Evolutionary conservation across 2,113 vertebrate species (phyloP).

Genomic region (Paramormyrops kingsleyae): DNA sequence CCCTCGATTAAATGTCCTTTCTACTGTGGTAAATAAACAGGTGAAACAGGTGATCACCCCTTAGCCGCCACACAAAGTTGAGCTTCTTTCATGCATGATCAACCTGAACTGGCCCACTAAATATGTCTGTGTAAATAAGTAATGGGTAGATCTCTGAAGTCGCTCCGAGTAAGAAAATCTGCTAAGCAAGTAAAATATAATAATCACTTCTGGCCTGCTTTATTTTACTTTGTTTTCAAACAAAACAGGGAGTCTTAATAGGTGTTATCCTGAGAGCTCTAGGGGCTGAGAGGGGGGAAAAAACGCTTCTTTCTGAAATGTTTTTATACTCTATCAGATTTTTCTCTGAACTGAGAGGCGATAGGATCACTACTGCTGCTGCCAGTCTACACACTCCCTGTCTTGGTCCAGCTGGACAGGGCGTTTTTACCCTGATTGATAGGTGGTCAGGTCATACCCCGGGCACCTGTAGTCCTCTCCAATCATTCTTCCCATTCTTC

Average conservation of each 20-base stretch:
- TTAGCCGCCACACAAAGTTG: background rate
- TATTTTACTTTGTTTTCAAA: background rate
- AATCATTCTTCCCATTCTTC: background rate
- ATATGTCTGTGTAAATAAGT: background rate
- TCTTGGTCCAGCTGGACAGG: background rate
- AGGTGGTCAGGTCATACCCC: background rate
- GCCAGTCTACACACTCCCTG: constrained; percentile 10
- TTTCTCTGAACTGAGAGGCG: background rate
- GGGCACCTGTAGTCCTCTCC: background rate
- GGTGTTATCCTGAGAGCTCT: background rate
- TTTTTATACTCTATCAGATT: background rate
- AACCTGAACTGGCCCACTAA: background rate
- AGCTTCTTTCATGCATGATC: background rate
- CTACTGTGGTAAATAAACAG: background rate
- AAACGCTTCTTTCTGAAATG: background rate
- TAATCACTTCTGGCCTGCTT: background rate
- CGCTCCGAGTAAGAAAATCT: background rate
- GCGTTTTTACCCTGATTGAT: background rate
- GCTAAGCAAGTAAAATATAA: background rate
- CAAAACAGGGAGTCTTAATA: background rate
- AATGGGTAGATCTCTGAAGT: background rate
- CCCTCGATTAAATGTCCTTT: background rate
- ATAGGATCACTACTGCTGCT: background rate
- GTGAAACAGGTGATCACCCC: background rate
- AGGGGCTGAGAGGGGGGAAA: background rate